Base-by-base conservation (phyloP, 53 echinoderm and acorn worm genomes). In the Echinometra lucunter region DNA sequence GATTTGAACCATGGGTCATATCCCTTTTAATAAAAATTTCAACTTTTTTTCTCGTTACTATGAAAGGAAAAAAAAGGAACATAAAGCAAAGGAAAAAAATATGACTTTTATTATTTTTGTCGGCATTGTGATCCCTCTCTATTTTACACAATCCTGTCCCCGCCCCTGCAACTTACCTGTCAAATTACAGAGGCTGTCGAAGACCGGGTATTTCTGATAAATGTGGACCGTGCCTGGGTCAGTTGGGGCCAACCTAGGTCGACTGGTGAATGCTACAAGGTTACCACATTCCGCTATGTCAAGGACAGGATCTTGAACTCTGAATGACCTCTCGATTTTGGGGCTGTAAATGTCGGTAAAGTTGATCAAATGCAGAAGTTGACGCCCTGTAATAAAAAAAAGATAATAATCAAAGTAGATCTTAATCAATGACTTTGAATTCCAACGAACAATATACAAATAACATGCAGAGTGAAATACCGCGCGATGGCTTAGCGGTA, bases 261-360 rank as follows among this genome's bases (percentile, higher is more conserved):
- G 66, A 40, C 94, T 94, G 23, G 85, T 83, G 94, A 94, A 94
- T 2, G 94, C 94, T 21, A 94, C 94, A 2, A 83, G 57, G 63
- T 94, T 83, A 40, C 94, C 94, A 82, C 94, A 94, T 40, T 94
- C 94, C 15, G 94, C 94, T 25, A 94, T 94, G 45, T 94, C 94
- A 13, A 83, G 27, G 13, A 94, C 60, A 7, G 83, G 94, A 19
- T 82, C 87, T 11, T 21, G 37, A 9, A 94, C 38, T 63, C 85
- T 60, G 37, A 83, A 94, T 15, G 94, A 58, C 58, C 94, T 34
- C 58, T 85, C 94, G 66, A 94, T 94, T 66, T 44, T 83, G 32
- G 94, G 94, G 10, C 7, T n/a, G 30, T 19, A 44, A 1, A 94
- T 16, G 45, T 82, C 83, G 40, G 85, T 83, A 63, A 94, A 94